Percentiles rank a stretch among this genome's conserved stretches.
Conservation (phyloP, 1,140 invertebrate genomes). For the Platyscapa corneri region DNA sequence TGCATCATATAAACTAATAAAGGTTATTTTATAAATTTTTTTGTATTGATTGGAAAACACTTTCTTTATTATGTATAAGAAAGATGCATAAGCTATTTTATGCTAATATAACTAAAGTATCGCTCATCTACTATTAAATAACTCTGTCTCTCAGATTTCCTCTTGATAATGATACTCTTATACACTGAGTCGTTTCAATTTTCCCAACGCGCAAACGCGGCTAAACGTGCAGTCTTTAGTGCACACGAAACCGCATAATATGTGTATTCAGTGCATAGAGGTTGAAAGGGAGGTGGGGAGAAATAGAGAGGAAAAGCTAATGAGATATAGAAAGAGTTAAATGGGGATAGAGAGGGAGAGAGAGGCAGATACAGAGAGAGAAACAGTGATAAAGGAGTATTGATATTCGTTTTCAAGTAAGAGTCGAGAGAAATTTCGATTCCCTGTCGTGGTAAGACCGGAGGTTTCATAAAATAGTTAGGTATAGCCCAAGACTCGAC, state of each 20-base stretch:
- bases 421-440: slow-evolving; percentile 42
- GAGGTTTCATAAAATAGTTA: slow-evolving; percentile 1
- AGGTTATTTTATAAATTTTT: too few species aligned
- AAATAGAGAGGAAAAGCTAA: not conserved
- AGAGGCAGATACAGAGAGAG: not conserved
- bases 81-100: too few species aligned
- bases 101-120: too few species aligned
- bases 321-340: not conserved
- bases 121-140: not conserved
- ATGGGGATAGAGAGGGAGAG: not conserved
- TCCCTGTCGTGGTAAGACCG: slow-evolving; percentile 22
- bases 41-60: too few species aligned
- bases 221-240: not conserved
- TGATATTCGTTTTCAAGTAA: slow-evolving; percentile 38
- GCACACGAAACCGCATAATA: slow-evolving; percentile 2
- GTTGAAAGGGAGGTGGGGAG: not conserved
- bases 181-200: slow-evolving; percentile 6
- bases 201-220: not conserved
- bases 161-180: not conserved
- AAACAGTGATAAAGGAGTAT: slow-evolving; percentile 25
- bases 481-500: not conserved
- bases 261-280: not conserved
- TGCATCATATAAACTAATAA: too few species aligned
- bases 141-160: not conserved
- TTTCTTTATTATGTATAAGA: too few species aligned